Evolutionary conservation across 2,113 vertebrate species (phyloP), one percentile per base, ranked within the genome.

Genomic region (Muscicapa adusta): DNA sequence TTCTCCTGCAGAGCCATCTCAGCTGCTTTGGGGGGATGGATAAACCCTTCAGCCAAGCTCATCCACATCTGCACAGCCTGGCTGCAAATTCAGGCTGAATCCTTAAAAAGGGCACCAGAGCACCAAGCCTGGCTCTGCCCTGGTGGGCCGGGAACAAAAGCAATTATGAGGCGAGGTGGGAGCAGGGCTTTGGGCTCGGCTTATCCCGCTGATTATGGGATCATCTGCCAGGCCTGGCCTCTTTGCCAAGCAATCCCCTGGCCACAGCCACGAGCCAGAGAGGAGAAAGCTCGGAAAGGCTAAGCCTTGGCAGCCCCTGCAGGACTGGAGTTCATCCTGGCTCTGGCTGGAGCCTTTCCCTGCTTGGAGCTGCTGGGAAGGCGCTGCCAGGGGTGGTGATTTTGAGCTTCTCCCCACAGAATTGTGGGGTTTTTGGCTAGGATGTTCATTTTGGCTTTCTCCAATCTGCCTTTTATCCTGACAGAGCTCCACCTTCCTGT

Each of bases 151-250:
- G 74, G 76, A 92, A 92, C 88, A 94, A 93, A 96, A 83, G 88
- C 96, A 94, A 92, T 96, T 90, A 80, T 1, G 54, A 77, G 88
- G 72, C 0, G 67, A 76, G 88, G 78, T 42, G 90, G 88, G 92
- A 94, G 33, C 6, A 0, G 74, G 47, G 88, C 71, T 83, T 76
- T 50, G 94, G 72, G 78, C 62, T 88, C 58, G 34, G 88, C 82
- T 96, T 80, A 93, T 94, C 65, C 88, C 45, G 14, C 91, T 94
- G 95, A 93, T 96, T 88, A 83, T n/a, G 84, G 94, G 92, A 96
- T 96, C 92, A 67, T 79, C 91, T 85, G 92, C 89, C 96, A 96
- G 94, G 60, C 92, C 74, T 77, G 92, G 94, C 88, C 79, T 77
- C 85, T 66, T 4, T 87, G 92, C 9, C 2, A 74, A 87, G 67